Conservation (phyloP, 2,797 vertebrate genomes). For the Amniataba percoides region DNA sequence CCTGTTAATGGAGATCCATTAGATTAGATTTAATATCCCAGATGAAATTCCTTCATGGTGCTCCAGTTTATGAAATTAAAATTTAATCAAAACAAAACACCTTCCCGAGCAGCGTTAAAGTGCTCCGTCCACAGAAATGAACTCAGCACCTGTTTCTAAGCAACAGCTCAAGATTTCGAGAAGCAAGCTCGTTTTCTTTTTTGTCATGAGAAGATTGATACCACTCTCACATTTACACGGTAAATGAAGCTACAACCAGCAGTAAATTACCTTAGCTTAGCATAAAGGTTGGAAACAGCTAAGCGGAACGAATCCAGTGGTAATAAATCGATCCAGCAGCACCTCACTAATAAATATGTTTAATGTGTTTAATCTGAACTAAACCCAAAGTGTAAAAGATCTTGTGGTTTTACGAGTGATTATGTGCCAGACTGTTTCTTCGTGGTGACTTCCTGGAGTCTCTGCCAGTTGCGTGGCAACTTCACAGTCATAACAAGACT, state of each 20-base stretch:
- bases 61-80: slow-evolving; percentile 21
- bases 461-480: too few species aligned
- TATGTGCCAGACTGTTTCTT: not conserved
- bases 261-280: slow-evolving; percentile 1
- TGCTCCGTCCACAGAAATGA: slow-evolving; percentile 6
- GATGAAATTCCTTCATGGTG: slow-evolving; percentile 17
- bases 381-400: not conserved
- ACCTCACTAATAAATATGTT: not conserved
- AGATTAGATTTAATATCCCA: slow-evolving; percentile 30
- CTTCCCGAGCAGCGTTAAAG: slow-evolving; percentile 4
- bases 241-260: not conserved
- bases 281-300: not conserved
- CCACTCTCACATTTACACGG: not conserved
- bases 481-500: not conserved
- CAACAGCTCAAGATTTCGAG: not conserved
- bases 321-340: not conserved
- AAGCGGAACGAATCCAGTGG: too few species aligned
- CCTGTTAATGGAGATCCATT: slow-evolving; percentile 21
- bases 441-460: not conserved
- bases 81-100: slow-evolving; percentile 24
- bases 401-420: not conserved
- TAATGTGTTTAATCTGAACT: not conserved
- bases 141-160: not conserved
- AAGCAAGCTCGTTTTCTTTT: not conserved
- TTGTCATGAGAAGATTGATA: not conserved